phyloP scores from a whole-genome alignment of 2,888 invertebrate species.

The Nomada flava region DNA sequence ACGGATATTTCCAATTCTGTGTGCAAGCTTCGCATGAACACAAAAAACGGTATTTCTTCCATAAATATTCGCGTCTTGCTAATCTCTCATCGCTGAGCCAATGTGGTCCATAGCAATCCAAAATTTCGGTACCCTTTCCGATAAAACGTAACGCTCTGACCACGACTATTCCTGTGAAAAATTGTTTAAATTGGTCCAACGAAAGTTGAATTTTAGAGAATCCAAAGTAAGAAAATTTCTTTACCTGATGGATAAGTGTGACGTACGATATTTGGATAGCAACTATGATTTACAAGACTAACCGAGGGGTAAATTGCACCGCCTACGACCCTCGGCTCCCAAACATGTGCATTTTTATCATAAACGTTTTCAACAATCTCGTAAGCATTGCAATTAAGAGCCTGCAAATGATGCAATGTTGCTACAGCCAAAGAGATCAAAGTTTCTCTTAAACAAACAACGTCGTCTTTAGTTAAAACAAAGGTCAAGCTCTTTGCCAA shows the following conservation, averaged over 20 bases:
- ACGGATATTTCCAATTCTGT: slow-evolving; percentile 80
- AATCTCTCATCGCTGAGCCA: slow-evolving; percentile 79
- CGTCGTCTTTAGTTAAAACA: slow-evolving; percentile 68
- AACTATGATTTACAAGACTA: slow-evolving; percentile 85
- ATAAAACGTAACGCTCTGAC: slow-evolving; percentile 81
- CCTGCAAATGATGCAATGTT: slow-evolving; percentile 83
- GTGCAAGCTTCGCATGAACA: slow-evolving; percentile 83
- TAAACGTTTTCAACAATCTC: slow-evolving; percentile 83
- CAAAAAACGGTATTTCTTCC: slow-evolving; percentile 83
- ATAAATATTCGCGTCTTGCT: slow-evolving; percentile 79
- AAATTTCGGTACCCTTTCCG: slow-evolving; percentile 82
- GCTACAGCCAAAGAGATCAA: slow-evolving; percentile 77
- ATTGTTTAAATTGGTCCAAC: slow-evolving; percentile 7
- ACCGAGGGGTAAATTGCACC: slow-evolving; percentile 85
- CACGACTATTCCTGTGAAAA: slow-evolving; percentile 76
- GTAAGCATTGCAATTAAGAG: slow-evolving; percentile 85
- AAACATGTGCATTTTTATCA: slow-evolving; percentile 72
- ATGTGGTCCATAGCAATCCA: slow-evolving; percentile 85
- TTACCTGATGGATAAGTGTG: slow-evolving; percentile 81
- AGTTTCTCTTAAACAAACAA: slow-evolving; percentile 57
- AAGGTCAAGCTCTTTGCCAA: slow-evolving; percentile 81
- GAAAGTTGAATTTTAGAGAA: neutral
- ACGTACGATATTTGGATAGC: slow-evolving; percentile 84
- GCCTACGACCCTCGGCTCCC: slow-evolving; percentile 81
- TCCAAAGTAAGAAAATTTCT: neutral